These are phyloP conservation scores for Dipodomys merriami DNA, from an alignment of 2,113 vertebrate species.

Conservation along the genomic window DNA sequence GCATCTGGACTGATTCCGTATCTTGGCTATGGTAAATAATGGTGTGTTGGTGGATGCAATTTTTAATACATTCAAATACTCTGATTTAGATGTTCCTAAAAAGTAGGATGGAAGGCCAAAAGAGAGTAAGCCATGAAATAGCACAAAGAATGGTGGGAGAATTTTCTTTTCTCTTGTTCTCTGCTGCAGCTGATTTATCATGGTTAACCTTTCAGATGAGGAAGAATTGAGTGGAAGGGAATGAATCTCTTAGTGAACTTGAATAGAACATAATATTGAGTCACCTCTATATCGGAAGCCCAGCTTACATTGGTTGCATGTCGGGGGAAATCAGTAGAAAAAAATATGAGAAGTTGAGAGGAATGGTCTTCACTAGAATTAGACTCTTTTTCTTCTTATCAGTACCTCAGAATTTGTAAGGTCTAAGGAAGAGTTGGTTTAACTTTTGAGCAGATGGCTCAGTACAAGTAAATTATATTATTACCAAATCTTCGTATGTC, in stretches of 20 bases:
- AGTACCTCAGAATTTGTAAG: not conserved
- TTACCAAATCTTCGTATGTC: conserved; percentile 12
- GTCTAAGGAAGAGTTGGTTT: not conserved
- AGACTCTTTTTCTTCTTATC: not conserved
- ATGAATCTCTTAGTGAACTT: not conserved
- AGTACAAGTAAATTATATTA: not conserved
- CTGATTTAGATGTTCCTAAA: not conserved
- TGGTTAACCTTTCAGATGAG: not conserved
- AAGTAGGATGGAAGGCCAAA: not conserved
- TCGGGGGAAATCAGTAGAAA: not conserved
- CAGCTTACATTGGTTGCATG: not conserved
- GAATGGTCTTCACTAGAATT: not conserved
- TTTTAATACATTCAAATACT: not conserved
- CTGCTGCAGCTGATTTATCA: not conserved
- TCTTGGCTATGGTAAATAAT: not conserved
- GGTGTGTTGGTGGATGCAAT: too few species aligned
- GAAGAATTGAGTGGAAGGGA: not conserved
- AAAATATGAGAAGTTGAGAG: not conserved
- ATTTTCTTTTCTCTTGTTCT: not conserved
- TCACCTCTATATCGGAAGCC: not conserved
- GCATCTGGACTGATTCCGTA: too few species aligned
- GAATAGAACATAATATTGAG: not conserved
- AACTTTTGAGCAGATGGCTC: conserved; percentile 44
- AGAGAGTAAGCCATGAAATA: not conserved
- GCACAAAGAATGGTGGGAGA: rapidly evolving